Evolutionary conservation across 2,113 vertebrate species (phyloP).

Genomic region (Corythornis cristatus): DNA sequence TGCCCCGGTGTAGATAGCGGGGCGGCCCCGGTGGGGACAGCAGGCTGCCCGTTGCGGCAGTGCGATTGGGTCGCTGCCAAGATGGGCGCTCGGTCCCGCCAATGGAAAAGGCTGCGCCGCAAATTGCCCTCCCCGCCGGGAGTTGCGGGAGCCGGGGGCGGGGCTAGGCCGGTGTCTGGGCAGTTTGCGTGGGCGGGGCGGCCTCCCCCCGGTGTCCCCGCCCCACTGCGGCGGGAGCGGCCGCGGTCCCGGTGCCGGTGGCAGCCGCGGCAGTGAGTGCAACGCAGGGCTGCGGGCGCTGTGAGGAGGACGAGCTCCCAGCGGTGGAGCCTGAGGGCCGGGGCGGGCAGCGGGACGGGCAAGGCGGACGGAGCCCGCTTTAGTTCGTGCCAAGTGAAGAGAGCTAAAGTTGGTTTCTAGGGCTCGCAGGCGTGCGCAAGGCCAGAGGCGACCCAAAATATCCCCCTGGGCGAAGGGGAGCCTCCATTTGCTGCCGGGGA

Average conservation of each 20-base stretch:
- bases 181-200: background rate
- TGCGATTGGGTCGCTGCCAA: background rate
- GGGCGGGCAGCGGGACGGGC: fast-evolving
- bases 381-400: fast-evolving
- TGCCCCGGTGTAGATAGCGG: too few species aligned
- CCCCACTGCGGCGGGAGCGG: conserved; percentile 28
- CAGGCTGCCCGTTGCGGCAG: background rate
- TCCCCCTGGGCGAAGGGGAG: background rate
- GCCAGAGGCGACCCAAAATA: background rate
- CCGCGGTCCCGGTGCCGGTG: fast-evolving
- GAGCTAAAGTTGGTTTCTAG: too few species aligned
- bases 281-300: background rate
- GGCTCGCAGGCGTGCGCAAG: background rate
- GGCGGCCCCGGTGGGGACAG: fast-evolving
- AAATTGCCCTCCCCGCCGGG: fast-evolving
- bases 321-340: too few species aligned
- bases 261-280: background rate
- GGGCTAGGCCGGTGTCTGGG: background rate
- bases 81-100: fast-evolving
- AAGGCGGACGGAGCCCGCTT: fast-evolving
- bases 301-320: fast-evolving
- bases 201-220: background rate
- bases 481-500: fast-evolving
- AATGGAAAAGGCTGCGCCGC: background rate
- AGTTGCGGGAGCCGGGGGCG: background rate